Evolutionary conservation across 2,113 vertebrate species (phyloP).

Genomic region (Atlantisia rogersi): DNA sequence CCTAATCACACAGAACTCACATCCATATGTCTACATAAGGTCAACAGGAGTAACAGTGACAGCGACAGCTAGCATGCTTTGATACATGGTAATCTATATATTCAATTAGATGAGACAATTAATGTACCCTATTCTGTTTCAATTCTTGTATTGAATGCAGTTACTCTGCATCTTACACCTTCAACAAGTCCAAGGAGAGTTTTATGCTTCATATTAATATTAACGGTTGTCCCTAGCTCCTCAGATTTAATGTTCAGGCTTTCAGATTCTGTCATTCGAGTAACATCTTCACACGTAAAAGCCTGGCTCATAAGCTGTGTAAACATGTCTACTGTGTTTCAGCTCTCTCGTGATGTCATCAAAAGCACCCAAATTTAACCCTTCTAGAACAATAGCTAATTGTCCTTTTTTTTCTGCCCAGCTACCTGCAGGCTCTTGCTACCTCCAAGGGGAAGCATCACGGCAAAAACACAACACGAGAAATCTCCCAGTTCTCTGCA

Average conservation of each 20-base stretch:
- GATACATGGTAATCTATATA: neutral
- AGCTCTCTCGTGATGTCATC: neutral
- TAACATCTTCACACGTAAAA: neutral
- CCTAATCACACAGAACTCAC: neutral
- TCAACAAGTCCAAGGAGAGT: neutral
- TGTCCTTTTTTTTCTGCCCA: neutral
- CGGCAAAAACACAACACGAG: neutral
- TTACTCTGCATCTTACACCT: neutral
- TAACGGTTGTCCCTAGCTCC: neutral
- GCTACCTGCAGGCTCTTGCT: neutral
- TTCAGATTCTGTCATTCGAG: neutral
- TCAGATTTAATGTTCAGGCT: neutral
- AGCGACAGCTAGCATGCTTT: neutral
- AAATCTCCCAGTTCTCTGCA: neutral
- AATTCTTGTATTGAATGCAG: neutral
- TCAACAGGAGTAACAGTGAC: neutral
- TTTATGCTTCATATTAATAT: neutral
- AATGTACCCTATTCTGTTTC: neutral
- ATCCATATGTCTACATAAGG: accelerated
- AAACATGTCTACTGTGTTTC: neutral
- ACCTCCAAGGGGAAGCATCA: neutral
- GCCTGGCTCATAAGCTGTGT: neutral
- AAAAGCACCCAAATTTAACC: neutral
- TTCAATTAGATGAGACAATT: neutral
- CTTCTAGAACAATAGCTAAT: neutral